Evolutionary conservation across 2,888 invertebrate genomes (phyloP).

Genomic region (Heliconius erato): DNA sequence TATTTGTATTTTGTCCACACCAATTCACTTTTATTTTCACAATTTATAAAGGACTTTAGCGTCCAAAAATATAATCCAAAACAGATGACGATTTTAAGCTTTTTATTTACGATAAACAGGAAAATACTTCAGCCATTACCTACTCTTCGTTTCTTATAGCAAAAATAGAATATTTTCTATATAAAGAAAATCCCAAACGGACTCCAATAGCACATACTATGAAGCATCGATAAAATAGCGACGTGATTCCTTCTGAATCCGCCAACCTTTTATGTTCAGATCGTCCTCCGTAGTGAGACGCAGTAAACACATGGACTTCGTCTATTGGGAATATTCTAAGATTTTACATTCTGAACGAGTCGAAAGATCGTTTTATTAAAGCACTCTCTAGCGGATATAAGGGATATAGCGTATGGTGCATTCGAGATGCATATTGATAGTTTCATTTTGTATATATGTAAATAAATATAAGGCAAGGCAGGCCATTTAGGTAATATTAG

Average conservation of each 20-base stretch:
- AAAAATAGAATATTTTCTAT: conserved; percentile 15
- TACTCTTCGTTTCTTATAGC: background rate
- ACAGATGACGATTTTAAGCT: background rate
- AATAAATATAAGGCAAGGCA: background rate
- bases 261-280: conserved; percentile 75
- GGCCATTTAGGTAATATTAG: background rate
- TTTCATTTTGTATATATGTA: background rate
- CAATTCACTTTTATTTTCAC: no score
- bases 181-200: conserved; percentile 33
- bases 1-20: no score
- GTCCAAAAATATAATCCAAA: background rate
- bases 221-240: conserved; percentile 73
- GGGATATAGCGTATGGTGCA: conserved; percentile 58
- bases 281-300: conserved; percentile 62
- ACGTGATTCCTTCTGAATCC: conserved; percentile 77
- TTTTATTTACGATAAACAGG: background rate
- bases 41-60: background rate
- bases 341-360: conserved; percentile 76
- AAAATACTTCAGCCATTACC: background rate
- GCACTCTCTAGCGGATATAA: conserved; percentile 66
- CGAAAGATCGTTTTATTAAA: conserved; percentile 75
- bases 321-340: conserved; percentile 73
- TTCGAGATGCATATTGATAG: conserved; percentile 52
- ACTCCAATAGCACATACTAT: conserved; percentile 42
- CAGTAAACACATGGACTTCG: conserved; percentile 73